Evolutionary conservation across 2,888 invertebrate genomes (phyloP), one percentile per base, ranked within the genome.

Genomic region (Chironomus riparius): DNA sequence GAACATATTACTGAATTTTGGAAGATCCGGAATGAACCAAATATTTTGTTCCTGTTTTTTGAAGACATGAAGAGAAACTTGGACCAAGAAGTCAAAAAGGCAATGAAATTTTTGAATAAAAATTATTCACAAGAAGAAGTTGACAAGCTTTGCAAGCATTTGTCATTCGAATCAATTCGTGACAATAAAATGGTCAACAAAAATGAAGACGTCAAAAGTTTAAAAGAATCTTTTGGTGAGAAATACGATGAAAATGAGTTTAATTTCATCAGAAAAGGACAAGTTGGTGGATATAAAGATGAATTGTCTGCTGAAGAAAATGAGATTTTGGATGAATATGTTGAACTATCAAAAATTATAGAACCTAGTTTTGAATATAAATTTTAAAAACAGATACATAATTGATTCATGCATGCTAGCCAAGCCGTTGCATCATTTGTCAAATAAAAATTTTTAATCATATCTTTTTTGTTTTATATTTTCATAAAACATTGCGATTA

Each of bases 41-140:
- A 80, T 76, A 75, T 81, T 28, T 79, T 80, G 22, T 81, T 81
- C 74, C 77, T 79, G 0, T 81, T 81, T 47, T 81, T 78, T 24
- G 81, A 81, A 73, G 79, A 78, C 22, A 81, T 81, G 81, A 80
- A 79, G 21, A 76, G 71, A 0, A 77, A 81, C 77, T 75, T 81
- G 3, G 47, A 38, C 0, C 3, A 56, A 4, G 78, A 80, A 0
- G 76, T 81, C 7, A 12, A 70, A 3, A 61, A 77, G 12, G 68
- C 79, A 0, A 70, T 76, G 28, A 50, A 76, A 18, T 80, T 79
- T 48, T 47, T 79, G 5, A 21, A 69, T n/a, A 78, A 77, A 65
- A 70, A 77, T 12, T 56, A 77, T 5, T 70, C 77, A 0, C 75
- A 77, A 1, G 22, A 75, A 13, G 74, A 78, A 38, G 48, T 78